Evolutionary conservation across 2,888 invertebrate genomes (phyloP).

Genomic region (Gonocerus acuteangulatus): DNA sequence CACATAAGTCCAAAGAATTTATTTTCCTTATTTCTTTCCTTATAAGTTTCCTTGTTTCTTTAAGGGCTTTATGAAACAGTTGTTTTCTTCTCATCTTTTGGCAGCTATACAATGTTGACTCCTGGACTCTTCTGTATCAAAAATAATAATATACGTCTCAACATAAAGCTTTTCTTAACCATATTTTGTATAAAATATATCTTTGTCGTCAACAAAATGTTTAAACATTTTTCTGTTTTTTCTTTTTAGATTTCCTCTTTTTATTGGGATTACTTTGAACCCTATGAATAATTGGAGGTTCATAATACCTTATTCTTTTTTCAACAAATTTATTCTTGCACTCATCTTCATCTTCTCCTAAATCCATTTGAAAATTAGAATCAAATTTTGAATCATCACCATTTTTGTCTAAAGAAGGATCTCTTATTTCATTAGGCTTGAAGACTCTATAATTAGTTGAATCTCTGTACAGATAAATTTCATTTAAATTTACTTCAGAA

Average conservation of each 20-base stretch:
- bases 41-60: too few relatives aligned
- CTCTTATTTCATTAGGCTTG: constrained; percentile 1
- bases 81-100: too few relatives aligned
- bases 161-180: too few relatives aligned
- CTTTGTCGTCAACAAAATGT: too few relatives aligned
- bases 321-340: neutral
- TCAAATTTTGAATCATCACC: neutral
- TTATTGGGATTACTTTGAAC: constrained; percentile 30
- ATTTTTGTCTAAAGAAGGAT: too few relatives aligned
- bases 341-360: neutral
- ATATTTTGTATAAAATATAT: too few relatives aligned
- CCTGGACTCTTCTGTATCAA: too few relatives aligned
- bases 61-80: too few relatives aligned
- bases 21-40: too few relatives aligned
- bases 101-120: too few relatives aligned
- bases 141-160: too few relatives aligned
- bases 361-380: neutral
- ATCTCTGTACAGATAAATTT: constrained; percentile 7
- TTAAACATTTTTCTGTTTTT: constrained; percentile 5
- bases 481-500: neutral
- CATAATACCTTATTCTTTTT: constrained; percentile 15
- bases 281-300: constrained; percentile 25
- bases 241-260: constrained; percentile 27
- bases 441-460: constrained; percentile 14
- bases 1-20: too few relatives aligned